A percentile compares a stretch with the other conserved stretches of the same genome.
phyloP scores from a whole-genome alignment of 2,797 vertebrate species.

The Sciaenops ocellatus region DNA sequence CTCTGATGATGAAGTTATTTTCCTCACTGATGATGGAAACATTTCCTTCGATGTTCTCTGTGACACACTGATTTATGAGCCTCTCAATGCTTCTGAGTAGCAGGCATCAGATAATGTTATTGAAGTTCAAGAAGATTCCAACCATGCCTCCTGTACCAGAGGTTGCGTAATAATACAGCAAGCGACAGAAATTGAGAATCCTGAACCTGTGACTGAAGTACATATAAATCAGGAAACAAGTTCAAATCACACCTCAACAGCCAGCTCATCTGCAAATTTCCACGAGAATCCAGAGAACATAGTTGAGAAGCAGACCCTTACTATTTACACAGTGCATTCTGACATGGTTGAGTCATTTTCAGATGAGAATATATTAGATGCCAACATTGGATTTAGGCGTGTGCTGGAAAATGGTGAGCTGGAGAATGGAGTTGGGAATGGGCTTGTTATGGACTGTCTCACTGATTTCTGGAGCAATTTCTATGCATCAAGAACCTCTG shows the following conservation, averaged over 20 bases:
- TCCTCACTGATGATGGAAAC: not conserved
- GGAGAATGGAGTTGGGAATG: too few relatives aligned
- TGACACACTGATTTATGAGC: not conserved
- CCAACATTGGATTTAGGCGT: too few relatives aligned
- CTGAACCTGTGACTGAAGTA: not conserved
- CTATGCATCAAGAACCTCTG: too few relatives aligned
- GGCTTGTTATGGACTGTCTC: too few relatives aligned
- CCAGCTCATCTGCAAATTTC: not conserved
- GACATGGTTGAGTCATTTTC: too few relatives aligned
- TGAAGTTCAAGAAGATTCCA: not conserved
- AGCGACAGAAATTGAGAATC: not conserved
- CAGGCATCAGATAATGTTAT: not conserved
- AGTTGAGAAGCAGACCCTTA: not conserved
- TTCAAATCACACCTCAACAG: not conserved
- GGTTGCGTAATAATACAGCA: not conserved
- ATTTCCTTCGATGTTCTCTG: not conserved
- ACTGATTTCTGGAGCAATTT: too few relatives aligned
- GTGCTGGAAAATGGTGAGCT: too few relatives aligned
- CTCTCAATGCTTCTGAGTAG: not conserved
- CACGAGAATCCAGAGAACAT: not conserved
- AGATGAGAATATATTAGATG: too few relatives aligned
- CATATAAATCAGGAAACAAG: not conserved
- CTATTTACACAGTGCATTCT: too few relatives aligned
- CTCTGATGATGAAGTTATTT: not conserved
- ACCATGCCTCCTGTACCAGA: not conserved